These are phyloP conservation scores for Lutraria lutraria DNA, from an alignment of 2,888 invertebrate genomes.

Conservation along the genomic window DNA sequence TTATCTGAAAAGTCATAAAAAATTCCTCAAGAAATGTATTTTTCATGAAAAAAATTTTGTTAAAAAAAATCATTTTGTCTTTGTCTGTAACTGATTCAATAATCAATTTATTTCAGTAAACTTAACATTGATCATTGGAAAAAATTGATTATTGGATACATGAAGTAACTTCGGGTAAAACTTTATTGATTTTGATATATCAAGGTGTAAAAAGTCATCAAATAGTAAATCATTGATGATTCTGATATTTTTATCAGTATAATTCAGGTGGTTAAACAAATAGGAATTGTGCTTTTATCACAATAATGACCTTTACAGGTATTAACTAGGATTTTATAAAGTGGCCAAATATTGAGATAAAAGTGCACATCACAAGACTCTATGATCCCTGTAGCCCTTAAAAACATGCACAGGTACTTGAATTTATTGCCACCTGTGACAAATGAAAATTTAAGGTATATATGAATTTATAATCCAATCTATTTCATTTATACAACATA, in stretches of 20 bases:
- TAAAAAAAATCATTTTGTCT: too few species aligned
- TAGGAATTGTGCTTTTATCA: background rate
- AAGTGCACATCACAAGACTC: constrained; percentile 30
- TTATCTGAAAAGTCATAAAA: too few species aligned
- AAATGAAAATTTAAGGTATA: too few species aligned
- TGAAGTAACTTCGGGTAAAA: background rate
- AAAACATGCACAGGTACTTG: background rate
- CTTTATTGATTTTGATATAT: background rate
- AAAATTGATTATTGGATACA: too few species aligned
- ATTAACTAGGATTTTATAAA: constrained; percentile 24
- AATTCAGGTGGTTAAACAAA: background rate
- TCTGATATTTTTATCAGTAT: background rate
- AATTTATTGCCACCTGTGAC: too few species aligned
- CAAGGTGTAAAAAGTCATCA: constrained; percentile 9
- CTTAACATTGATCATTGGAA: too few species aligned
- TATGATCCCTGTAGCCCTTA: constrained; percentile 8
- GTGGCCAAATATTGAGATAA: constrained; percentile 33
- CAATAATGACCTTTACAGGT: background rate
- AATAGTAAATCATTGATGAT: constrained; percentile 9
- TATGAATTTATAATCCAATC: too few species aligned
- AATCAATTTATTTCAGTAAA: too few species aligned
- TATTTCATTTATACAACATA: too few species aligned
- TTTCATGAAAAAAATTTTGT: too few species aligned
- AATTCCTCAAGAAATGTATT: too few species aligned
- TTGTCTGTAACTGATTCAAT: too few species aligned